phyloP scores from a whole-genome alignment of 2,113 vertebrate genomes.

The Potamarius usumacintae region DNA sequence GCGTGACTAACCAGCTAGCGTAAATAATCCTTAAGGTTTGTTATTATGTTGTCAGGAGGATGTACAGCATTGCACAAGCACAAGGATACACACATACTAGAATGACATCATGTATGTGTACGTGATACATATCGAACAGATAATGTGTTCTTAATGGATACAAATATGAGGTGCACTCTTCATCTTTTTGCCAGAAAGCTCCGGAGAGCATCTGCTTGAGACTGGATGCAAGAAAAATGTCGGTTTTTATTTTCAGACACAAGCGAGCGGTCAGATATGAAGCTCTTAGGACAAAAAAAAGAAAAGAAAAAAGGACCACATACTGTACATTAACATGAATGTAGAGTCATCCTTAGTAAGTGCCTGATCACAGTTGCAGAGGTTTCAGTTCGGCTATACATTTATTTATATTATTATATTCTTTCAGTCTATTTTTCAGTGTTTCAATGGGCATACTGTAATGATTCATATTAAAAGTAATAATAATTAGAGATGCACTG shows the following conservation, averaged over 20 bases:
- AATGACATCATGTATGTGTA: not conserved
- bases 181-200: not conserved
- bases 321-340: not conserved
- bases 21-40: not conserved
- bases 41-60: not conserved
- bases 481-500: not conserved
- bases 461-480: not conserved
- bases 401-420: not conserved
- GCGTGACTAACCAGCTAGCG: not conserved
- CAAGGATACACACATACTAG: not conserved
- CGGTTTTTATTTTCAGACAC: not conserved
- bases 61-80: not conserved
- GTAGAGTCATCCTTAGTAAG: not conserved
- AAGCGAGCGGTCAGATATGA: not conserved
- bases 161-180: not conserved
- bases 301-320: not conserved
- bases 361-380: no score
- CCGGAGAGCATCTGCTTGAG: not conserved
- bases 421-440: not conserved
- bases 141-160: not conserved
- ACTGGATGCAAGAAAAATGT: not conserved
- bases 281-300: not conserved
- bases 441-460: not conserved
- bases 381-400: no score
- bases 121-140: not conserved